Percentiles rank a stretch among this genome's conserved stretches.
phyloP scores from a whole-genome alignment of 2,113 vertebrate species.

The Patagioenas fasciata region DNA sequence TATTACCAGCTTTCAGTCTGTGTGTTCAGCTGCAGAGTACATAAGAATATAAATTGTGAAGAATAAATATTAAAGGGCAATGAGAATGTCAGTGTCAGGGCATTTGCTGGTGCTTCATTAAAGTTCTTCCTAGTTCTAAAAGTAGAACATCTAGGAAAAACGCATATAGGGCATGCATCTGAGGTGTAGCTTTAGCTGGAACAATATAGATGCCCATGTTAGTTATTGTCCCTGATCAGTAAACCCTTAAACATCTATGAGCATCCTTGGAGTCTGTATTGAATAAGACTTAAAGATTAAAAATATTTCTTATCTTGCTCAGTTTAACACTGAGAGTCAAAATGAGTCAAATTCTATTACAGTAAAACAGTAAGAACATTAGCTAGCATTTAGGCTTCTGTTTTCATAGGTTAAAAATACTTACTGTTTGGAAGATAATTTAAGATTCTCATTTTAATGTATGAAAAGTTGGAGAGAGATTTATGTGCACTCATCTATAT shows the following conservation, averaged over 20 bases:
- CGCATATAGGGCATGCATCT: rapidly evolving
- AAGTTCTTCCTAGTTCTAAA: background rate
- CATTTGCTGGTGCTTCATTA: background rate
- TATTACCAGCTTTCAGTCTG: background rate
- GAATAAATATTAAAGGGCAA: background rate
- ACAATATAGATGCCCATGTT: background rate
- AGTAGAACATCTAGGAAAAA: background rate
- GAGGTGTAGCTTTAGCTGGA: background rate
- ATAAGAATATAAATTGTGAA: background rate
- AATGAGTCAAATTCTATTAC: background rate
- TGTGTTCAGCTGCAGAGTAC: background rate
- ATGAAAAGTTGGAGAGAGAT: background rate
- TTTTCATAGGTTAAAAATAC: background rate
- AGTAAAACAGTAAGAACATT: background rate
- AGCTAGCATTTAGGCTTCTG: background rate
- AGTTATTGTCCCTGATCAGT: background rate
- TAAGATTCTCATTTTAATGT: background rate
- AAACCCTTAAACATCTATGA: background rate
- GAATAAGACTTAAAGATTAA: background rate
- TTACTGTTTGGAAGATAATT: background rate
- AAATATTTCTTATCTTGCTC: background rate
- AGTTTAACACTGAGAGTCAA: background rate
- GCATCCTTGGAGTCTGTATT: background rate
- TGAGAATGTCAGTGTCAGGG: background rate
- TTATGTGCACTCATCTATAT: background rate